Evolutionary conservation across 2,888 invertebrate genomes (phyloP), one percentile per base, ranked within the genome.

Genomic region (Bhutanitis thaidina): DNA sequence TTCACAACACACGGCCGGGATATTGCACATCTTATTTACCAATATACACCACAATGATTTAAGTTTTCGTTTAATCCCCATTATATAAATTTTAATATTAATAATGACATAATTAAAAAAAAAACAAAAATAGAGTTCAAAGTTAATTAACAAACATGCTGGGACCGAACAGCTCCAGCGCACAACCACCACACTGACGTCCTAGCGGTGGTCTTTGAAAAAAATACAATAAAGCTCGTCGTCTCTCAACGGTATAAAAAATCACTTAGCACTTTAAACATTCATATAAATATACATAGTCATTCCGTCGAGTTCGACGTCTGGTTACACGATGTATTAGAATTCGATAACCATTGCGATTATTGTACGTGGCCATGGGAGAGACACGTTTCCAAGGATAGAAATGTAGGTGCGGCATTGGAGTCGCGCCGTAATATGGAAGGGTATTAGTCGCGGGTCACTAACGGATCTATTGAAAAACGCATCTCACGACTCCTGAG

Each of bases 401-500:
- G 58, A 51, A 52, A 59, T 58, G 59, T 56, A 62, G 38, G 44
- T 43, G 39, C 53, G 54, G 48, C 30, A 56, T 51, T 59, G 54
- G 40, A 55, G 49, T 58, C 52, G 52, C 55, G 57, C 57, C 59
- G 57, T 59, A 50, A 58, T 54, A 54, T 55, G 57, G 52, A 47
- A 15, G 57, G 56, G 63, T 61, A 62, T 66, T 65, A 67, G 67
- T 70, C 69, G 71, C 70, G 67, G 74, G 74, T 75, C 75, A 71
- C 60, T 80, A 82, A 81, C 81, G 77, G 77, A 71, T 65, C 64
- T 64, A 52, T 58, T 61, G 67, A 77, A 87, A 84, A 84, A 75
- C 67, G 65, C 64, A 70, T 71, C 77, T 81, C 84, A 84, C 85
- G 85, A 83, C 77, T 80, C 72, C 77, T 73, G 75, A 77, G 74